These are phyloP conservation scores for Neosilurus hyrtlii DNA, from an alignment of 2,797 vertebrate species.

Conservation along the genomic window DNA sequence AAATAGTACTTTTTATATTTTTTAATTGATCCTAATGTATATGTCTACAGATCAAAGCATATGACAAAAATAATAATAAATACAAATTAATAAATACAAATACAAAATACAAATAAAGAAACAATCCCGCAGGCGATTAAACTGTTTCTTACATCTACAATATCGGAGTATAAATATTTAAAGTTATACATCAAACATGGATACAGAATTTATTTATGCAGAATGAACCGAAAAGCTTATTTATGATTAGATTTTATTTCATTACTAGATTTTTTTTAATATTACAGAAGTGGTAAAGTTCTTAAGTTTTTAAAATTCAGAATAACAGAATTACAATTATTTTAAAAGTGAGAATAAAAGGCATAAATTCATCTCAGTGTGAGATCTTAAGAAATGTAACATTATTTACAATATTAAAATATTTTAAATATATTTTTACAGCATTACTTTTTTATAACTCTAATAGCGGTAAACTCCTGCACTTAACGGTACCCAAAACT, in stretches of 20 bases:
- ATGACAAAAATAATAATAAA: background rate
- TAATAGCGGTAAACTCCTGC: background rate
- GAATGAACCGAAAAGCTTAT: background rate
- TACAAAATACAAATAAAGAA: too few species aligned
- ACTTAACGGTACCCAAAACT: background rate
- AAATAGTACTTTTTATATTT: background rate
- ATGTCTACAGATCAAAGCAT: background rate
- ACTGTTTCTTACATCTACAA: background rate
- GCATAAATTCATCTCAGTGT: background rate
- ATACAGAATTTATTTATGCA: background rate
- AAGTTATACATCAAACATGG: background rate
- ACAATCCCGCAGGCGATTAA: background rate
- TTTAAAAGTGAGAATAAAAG: background rate
- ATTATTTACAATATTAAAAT: too few species aligned
- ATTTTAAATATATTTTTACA: background rate
- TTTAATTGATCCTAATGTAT: background rate
- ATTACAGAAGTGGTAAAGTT: background rate
- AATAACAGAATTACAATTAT: background rate
- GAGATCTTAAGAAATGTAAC: background rate
- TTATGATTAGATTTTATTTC: background rate
- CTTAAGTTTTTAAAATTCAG: background rate
- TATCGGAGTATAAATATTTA: background rate
- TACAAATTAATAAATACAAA: background rate
- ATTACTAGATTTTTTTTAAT: background rate
- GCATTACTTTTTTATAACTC: background rate